These are phyloP conservation scores for Philhelius pedissequus DNA, from an alignment of 2,888 invertebrate species.

Conservation along the genomic window DNA sequence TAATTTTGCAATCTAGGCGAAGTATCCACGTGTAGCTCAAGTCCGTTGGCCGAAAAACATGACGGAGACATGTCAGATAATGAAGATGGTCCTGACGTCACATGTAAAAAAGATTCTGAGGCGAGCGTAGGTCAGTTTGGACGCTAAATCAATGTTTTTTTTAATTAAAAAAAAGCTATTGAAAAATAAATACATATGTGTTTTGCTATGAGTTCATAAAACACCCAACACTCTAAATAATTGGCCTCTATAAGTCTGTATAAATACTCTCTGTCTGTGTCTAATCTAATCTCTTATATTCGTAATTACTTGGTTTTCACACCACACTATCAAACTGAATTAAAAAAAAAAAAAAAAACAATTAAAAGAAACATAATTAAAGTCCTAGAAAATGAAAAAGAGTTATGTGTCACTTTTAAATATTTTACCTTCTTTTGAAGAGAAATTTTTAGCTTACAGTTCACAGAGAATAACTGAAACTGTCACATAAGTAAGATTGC, in stretches of 20 bases:
- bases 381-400: neutral
- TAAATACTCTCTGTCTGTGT: conserved; percentile 28
- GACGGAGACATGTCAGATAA: conserved; percentile 73
- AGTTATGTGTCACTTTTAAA: neutral
- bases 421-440: neutral
- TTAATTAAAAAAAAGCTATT: conserved; percentile 43
- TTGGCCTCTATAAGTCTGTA: conserved; percentile 31
- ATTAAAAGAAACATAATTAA: neutral
- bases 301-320: neutral
- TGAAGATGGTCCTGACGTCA: conserved; percentile 76
- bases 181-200: conserved; percentile 55
- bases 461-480: neutral
- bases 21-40: conserved; percentile 78
- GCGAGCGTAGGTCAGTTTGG: conserved; percentile 78
- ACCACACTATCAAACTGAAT: conserved; percentile 7
- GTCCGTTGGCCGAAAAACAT: conserved; percentile 78
- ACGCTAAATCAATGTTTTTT: conserved; percentile 44
- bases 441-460: neutral
- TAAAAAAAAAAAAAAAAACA: neutral
- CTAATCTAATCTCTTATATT: conserved; percentile 15
- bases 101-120: conserved; percentile 75
- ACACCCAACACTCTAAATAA: conserved; percentile 59
- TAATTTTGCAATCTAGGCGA: conserved; percentile 75
- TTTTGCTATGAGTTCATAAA: conserved; percentile 68
- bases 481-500: neutral